phyloP scores from a whole-genome alignment of 2,797 vertebrate genomes.

The Pseudotriccus pelzelni region DNA sequence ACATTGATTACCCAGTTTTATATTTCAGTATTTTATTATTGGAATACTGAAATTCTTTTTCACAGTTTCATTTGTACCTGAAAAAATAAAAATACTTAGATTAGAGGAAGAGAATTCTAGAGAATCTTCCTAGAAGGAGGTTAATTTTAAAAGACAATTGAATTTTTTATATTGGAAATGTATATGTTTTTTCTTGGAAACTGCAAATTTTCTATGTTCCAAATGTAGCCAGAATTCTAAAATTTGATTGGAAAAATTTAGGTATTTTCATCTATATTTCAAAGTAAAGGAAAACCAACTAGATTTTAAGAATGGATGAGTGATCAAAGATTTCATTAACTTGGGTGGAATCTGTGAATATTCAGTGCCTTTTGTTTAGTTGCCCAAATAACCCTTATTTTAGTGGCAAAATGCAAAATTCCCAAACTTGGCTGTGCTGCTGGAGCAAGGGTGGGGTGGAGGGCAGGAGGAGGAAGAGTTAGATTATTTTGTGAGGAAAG shows the following conservation, averaged over 20 bases:
- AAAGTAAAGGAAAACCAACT: not conserved
- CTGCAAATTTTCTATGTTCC: not conserved
- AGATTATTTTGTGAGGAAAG: not conserved
- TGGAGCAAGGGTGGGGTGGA: not conserved
- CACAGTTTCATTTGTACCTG: not conserved
- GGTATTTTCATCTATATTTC: not conserved
- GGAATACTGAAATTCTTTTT: not conserved
- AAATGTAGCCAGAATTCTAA: not conserved
- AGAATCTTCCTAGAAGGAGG: not conserved
- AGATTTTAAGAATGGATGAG: not conserved
- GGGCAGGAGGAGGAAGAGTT: not conserved
- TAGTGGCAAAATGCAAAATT: not conserved
- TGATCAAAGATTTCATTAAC: not conserved
- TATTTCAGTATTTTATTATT: not conserved
- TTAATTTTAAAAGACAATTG: not conserved
- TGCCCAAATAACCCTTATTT: not conserved
- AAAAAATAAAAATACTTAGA: not conserved
- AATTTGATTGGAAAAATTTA: not conserved
- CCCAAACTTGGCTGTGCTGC: accelerated
- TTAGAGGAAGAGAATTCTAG: not conserved
- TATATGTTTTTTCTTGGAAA: not conserved
- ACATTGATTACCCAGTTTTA: accelerated
- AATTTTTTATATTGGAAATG: not conserved
- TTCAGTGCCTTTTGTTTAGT: not conserved
- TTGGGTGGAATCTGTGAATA: not conserved